Base-by-base conservation (phyloP, 2,888 invertebrate genomes). In the Oscheius sp. region DNA sequence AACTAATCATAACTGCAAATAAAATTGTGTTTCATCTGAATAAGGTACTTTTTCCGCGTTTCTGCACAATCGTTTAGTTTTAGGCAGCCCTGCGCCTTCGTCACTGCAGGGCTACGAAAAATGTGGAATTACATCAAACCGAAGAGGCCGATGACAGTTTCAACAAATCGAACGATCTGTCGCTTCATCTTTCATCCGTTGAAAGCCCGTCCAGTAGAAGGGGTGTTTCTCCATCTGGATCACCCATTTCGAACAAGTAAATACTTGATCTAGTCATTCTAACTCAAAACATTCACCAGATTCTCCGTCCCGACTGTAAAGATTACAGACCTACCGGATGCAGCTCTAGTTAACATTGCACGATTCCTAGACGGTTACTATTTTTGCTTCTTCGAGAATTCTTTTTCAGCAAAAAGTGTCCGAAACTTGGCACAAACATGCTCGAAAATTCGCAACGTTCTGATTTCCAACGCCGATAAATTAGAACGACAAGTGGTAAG, bases 21-120 rank as follows among this genome's bases (percentile, higher is more conserved):
- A 60, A 60, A 60, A 60, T 60, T 35, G 60, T 37, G 11, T 60
- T 60, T 1, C 60, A 60, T 35, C 42, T 60, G 5, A 60, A 60
- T n/a, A 60, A 60, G 37, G 60, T 60, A 58, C 9, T 3, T 13
- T 57, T 29, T 3, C 10, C 9, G 9, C 53, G 4, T 50, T 50
- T 50, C 13, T 50, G 50, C 10, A 9, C 29, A 7, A 58, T 21
- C 13, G 2, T 58, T 29, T 32, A 58, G 11, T 60, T 35, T 32
- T 35, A 60, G 60, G 60, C 60, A 35, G 60, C 60, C n/a, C 32
- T 60, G 10, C 60, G 60, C 9, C 3, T 60, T 10, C 29, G 35
- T 33, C 60, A 60, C 32, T 35, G 37, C 35, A 9, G 32, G 10
- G 11, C 42, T n/a, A 21, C 37, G n/a, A 60, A 60, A 60, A 35